Percentiles rank a stretch among this genome's conserved stretches.
Conservation (phyloP, 1,140 invertebrate genomes). For the Archivesica marissinica region DNA sequence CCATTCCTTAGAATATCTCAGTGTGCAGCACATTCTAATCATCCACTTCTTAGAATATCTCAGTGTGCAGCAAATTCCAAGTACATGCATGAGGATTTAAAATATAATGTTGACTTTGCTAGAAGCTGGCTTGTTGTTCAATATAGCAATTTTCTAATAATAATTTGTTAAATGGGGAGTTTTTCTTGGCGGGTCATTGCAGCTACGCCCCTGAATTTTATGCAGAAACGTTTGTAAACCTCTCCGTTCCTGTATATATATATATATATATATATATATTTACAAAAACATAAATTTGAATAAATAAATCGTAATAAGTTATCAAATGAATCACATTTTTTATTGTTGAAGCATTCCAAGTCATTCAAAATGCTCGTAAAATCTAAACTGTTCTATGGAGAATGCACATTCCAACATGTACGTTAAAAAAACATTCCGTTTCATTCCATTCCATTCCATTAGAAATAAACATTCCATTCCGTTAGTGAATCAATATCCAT, state of each 20-base stretch:
- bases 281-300: slow-evolving; percentile 9
- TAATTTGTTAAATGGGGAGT: too few species aligned
- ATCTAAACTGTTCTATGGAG: slow-evolving; percentile 36
- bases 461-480: slow-evolving; percentile 8
- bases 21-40: too few species aligned
- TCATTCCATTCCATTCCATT: slow-evolving; percentile 32
- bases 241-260: background rate
- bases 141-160: background rate
- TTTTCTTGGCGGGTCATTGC: background rate
- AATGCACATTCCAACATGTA: slow-evolving; percentile 27
- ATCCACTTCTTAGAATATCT: too few species aligned
- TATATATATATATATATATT: slow-evolving; percentile 4
- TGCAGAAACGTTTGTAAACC: background rate
- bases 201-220: slow-evolving; percentile 20
- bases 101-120: background rate
- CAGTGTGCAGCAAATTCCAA: background rate
- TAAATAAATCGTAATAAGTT: slow-evolving; percentile 28
- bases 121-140: background rate
- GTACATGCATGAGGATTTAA: background rate
- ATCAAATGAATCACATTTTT: slow-evolving; percentile 39
- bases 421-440: background rate
- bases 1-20: too few species aligned
- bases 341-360: slow-evolving; percentile 25
- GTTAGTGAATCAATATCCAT: slow-evolving; percentile 24
- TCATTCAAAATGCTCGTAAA: slow-evolving; percentile 13